phyloP scores from a whole-genome alignment of 2,113 vertebrate species.

The Oreochromis niloticus region DNA sequence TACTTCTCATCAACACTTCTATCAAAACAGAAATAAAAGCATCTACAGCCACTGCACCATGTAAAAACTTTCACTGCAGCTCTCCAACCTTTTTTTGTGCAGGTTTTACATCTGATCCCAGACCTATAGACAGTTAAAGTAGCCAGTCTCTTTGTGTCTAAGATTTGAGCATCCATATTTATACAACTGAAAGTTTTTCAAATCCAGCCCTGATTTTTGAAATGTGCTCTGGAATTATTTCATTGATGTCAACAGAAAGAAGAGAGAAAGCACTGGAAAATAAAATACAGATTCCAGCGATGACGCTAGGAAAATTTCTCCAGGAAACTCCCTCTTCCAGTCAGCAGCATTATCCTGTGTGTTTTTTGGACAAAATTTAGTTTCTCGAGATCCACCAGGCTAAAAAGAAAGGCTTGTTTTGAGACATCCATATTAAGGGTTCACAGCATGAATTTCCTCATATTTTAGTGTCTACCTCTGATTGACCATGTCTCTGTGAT shows the following conservation, averaged over 20 bases:
- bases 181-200: neutral
- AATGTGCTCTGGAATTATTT: neutral
- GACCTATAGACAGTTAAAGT: neutral
- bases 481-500: neutral
- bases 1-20: neutral
- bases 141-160: neutral
- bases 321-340: neutral
- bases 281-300: rapidly evolving
- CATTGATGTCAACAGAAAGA: neutral
- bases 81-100: neutral
- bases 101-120: neutral
- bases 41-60: neutral
- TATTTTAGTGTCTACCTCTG: neutral
- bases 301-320: neutral
- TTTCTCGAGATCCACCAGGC: neutral
- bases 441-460: neutral
- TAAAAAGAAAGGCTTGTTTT: neutral
- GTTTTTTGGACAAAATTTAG: neutral
- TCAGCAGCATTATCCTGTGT: neutral
- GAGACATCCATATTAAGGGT: neutral
- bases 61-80: neutral
- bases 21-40: neutral
- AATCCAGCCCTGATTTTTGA: neutral
- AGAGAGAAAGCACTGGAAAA: rapidly evolving
- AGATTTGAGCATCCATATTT: neutral